Conservation (phyloP, 1,140 invertebrate genomes). For the Paracyclopina nana region DNA sequence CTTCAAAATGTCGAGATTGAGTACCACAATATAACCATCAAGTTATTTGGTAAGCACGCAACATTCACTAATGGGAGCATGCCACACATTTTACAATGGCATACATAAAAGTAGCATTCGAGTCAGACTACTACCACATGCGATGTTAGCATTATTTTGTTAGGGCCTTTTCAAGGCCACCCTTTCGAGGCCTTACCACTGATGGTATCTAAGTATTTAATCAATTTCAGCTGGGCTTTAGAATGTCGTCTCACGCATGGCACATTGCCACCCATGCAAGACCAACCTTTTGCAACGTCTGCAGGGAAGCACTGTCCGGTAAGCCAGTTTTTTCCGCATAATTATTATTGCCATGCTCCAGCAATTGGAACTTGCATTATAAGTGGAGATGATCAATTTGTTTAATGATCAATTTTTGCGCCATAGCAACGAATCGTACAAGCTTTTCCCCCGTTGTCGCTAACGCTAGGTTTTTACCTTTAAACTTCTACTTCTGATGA, state of each 20-base stretch:
- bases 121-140: no score
- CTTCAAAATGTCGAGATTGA: no score
- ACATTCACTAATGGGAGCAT: no score
- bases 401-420: not conserved
- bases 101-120: no score
- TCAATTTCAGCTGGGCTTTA: no score
- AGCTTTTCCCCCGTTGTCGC: not conserved
- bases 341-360: not conserved
- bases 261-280: slow-evolving; percentile 76
- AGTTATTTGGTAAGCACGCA: no score
- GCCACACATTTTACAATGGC: no score
- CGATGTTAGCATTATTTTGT: no score
- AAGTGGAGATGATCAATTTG: not conserved
- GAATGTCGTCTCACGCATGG: slow-evolving; percentile 79
- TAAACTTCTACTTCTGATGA: not conserved
- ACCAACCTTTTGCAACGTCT: slow-evolving; percentile 91
- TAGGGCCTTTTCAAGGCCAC: no score
- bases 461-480: slow-evolving; percentile 4
- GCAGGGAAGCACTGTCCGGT: slow-evolving; percentile 65
- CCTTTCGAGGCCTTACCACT: no score
- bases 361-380: not conserved
- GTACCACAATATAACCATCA: no score
- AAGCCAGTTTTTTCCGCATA: slow-evolving; percentile 19
- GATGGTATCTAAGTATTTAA: no score
- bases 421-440: not conserved